Conservation (phyloP, 2,797 vertebrate species). For the Gymnopithys bicolor region DNA sequence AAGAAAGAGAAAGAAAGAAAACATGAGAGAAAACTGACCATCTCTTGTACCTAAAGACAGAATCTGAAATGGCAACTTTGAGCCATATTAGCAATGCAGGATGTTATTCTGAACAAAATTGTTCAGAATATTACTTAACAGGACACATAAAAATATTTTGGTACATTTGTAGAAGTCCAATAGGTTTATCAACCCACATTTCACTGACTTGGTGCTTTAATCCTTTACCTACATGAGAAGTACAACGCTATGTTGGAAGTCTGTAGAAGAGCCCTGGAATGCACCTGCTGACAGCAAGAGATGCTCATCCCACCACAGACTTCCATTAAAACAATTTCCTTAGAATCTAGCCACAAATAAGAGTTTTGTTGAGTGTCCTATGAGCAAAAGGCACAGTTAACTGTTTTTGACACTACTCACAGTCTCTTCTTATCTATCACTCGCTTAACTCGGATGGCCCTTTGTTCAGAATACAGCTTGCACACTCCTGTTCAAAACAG, state of each 20-base stretch:
- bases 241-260: background rate
- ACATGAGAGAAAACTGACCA: background rate
- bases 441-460: slow-evolving; percentile 93
- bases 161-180: background rate
- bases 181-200: background rate
- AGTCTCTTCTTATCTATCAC: slow-evolving; percentile 96
- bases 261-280: background rate
- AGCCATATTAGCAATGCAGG: background rate
- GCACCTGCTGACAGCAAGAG: background rate
- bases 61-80: background rate
- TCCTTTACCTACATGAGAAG: background rate
- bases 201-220: background rate
- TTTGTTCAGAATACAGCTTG: slow-evolving; percentile 96
- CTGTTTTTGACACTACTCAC: slow-evolving; percentile 80
- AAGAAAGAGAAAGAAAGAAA: background rate
- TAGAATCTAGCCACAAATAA: background rate
- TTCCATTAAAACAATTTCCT: background rate
- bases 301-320: background rate
- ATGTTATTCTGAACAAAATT: background rate
- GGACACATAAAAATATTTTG: background rate
- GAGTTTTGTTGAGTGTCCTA: background rate
- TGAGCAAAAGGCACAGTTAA: background rate
- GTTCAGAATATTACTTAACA: background rate
- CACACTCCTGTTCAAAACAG: slow-evolving; percentile 85
- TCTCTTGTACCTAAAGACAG: background rate